Conservation (phyloP, 2,888 invertebrate species). For the Drosophila koepferae region DNA sequence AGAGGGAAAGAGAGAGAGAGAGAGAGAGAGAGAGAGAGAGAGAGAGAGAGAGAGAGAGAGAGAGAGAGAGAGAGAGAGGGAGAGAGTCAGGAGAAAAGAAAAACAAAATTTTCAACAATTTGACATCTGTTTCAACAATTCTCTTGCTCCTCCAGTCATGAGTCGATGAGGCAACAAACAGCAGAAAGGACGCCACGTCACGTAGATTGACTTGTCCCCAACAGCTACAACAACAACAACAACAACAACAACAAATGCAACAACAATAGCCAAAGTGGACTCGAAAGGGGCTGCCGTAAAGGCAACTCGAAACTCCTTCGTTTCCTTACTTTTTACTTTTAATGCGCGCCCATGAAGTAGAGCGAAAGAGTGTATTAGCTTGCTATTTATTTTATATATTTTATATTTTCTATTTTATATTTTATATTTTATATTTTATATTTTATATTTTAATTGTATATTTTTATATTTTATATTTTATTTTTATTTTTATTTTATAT, state of each 20-base stretch:
- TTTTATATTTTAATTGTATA: too few species aligned
- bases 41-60: background rate
- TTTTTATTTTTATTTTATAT: too few species aligned
- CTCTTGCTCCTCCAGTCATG: slow-evolving; percentile 36
- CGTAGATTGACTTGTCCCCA: slow-evolving; percentile 74
- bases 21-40: slow-evolving; percentile 14
- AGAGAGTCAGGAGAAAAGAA: slow-evolving; percentile 3
- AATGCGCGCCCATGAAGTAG: background rate
- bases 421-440: too few species aligned
- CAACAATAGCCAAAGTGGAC: slow-evolving; percentile 11
- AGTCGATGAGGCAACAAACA: slow-evolving; percentile 56
- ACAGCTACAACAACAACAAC: slow-evolving; percentile 14
- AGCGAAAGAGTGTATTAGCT: background rate
- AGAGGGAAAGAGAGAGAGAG: background rate
- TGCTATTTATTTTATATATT: background rate
- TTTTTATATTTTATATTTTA: too few species aligned
- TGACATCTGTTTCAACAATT: slow-evolving; percentile 76
- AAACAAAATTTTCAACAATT: slow-evolving; percentile 67
- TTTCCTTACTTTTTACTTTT: background rate
- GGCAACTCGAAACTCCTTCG: slow-evolving; percentile 35
- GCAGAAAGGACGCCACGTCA: slow-evolving; percentile 69
- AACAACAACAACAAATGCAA: background rate
- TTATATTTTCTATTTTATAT: too few species aligned
- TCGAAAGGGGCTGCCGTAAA: slow-evolving; percentile 3
- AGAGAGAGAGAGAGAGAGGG: background rate